Percentiles rank a stretch among this genome's conserved stretches.
Evolutionary conservation across 2,797 vertebrate species (phyloP).

Genomic region (Pangasius larnaudii): DNA sequence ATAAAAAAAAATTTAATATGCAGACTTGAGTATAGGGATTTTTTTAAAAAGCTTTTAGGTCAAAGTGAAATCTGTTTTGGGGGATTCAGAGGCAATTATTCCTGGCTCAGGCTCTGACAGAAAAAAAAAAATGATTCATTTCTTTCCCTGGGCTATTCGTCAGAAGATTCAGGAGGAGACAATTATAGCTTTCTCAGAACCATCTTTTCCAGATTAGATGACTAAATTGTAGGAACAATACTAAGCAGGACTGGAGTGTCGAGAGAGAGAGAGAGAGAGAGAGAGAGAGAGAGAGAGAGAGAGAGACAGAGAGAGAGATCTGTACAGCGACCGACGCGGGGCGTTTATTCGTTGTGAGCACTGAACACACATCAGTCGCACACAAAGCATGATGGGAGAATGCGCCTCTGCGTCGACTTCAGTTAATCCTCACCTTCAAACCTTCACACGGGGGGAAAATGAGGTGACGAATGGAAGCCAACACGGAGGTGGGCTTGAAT

Average conservation of each 20-base stretch:
- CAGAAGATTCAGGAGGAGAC: slow-evolving; percentile 6
- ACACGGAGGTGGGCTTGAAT: not conserved
- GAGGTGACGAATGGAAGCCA: too few species aligned
- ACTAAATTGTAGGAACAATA: not conserved
- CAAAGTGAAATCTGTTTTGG: slow-evolving; percentile 6
- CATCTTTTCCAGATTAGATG: not conserved
- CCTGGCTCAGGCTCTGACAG: not conserved
- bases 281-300: not conserved
- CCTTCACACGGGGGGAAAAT: not conserved
- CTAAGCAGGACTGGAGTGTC: not conserved
- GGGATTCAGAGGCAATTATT: slow-evolving; percentile 6
- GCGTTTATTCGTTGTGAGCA: not conserved
- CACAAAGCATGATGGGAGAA: not conserved
- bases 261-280: not conserved
- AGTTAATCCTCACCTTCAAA: not conserved
- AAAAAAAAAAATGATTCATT: not conserved
- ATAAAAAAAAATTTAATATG: not conserved
- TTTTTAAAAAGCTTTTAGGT: not conserved
- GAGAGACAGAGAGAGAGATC: not conserved
- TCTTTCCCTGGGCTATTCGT: not conserved
- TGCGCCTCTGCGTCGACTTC: too few species aligned
- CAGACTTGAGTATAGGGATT: not conserved
- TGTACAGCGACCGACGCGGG: not conserved
- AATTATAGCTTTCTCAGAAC: not conserved
- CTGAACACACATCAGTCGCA: not conserved